Evolutionary conservation across 2,797 vertebrate genomes (phyloP).

Genomic region (Cuculus canorus): DNA sequence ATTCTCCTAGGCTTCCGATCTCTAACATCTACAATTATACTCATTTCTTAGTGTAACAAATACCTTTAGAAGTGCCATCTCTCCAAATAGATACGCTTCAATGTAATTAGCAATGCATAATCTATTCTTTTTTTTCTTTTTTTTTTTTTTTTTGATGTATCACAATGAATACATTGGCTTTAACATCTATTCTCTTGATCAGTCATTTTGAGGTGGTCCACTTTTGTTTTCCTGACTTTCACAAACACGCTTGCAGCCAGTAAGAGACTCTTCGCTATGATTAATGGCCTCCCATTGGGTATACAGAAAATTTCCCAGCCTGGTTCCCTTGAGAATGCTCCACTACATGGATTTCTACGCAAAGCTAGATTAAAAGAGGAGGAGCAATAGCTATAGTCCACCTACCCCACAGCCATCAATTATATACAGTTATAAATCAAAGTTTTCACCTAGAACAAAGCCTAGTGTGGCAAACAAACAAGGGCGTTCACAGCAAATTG

Average conservation of each 20-base stretch:
- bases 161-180: constrained; percentile 79
- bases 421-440: constrained; percentile 85
- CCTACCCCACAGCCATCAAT: constrained; percentile 82
- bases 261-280: constrained; percentile 78
- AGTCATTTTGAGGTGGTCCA: constrained; percentile 79
- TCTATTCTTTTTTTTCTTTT: not conserved
- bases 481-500: constrained; percentile 80
- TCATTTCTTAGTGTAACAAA: not conserved
- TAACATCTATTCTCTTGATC: constrained; percentile 74
- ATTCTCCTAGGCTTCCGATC: not conserved
- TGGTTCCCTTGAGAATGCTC: constrained; percentile 82
- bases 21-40: not conserved
- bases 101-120: constrained; percentile 1
- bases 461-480: constrained; percentile 80
- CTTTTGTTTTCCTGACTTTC: constrained; percentile 81
- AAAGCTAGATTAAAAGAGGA: constrained; percentile 86
- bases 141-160: constrained; percentile 6
- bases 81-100: constrained; percentile 7
- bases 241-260: constrained; percentile 75
- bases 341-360: constrained; percentile 80
- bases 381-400: constrained; percentile 78
- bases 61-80: not conserved
- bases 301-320: constrained; percentile 81
- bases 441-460: constrained; percentile 83
- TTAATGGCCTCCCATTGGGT: constrained; percentile 84